Conservation (phyloP, 2,888 invertebrate species). For the Acleris holmiana region DNA sequence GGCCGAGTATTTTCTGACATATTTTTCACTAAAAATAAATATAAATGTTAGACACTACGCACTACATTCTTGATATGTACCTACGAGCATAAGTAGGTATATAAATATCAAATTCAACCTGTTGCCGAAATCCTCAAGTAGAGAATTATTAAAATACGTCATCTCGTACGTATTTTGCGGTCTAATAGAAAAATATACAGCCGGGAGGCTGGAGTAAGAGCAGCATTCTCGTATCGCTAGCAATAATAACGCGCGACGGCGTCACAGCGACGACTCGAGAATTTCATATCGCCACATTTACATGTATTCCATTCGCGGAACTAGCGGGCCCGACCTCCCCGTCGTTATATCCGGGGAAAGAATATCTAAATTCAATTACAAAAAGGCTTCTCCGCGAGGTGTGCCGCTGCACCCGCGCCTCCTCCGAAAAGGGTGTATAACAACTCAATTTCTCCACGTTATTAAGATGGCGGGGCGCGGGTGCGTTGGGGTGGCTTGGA, state of each 20-base stretch:
- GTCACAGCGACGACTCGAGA: conserved; percentile 61
- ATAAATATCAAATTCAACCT: not conserved
- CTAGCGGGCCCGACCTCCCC: conserved; percentile 69
- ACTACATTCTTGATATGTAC: too few relatives aligned
- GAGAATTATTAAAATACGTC: conserved; percentile 21
- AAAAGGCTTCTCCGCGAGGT: conserved; percentile 78
- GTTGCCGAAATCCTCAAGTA: not conserved
- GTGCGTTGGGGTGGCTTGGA: conserved; percentile 70
- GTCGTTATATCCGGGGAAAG: conserved; percentile 74
- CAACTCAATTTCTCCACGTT: conserved; percentile 84
- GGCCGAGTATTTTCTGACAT: too few relatives aligned
- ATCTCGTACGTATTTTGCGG: conserved; percentile 40
- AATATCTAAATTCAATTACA: conserved; percentile 85
- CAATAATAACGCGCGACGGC: conserved; percentile 58
- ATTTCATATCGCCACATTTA: conserved; percentile 74
- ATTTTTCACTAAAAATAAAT: too few relatives aligned
- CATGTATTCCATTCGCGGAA: conserved; percentile 67
- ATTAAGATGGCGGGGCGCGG: conserved; percentile 77
- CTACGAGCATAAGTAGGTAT: not conserved
- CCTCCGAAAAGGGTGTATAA: conserved; percentile 80
- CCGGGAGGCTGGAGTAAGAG: conserved; percentile 39
- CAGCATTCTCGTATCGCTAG: conserved; percentile 47
- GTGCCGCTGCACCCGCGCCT: conserved; percentile 80
- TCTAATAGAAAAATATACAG: conserved; percentile 43
- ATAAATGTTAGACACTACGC: too few relatives aligned